These are phyloP conservation scores for Oncorhynchus masou DNA, from an alignment of 2,113 vertebrate species.

Conservation along the genomic window DNA sequence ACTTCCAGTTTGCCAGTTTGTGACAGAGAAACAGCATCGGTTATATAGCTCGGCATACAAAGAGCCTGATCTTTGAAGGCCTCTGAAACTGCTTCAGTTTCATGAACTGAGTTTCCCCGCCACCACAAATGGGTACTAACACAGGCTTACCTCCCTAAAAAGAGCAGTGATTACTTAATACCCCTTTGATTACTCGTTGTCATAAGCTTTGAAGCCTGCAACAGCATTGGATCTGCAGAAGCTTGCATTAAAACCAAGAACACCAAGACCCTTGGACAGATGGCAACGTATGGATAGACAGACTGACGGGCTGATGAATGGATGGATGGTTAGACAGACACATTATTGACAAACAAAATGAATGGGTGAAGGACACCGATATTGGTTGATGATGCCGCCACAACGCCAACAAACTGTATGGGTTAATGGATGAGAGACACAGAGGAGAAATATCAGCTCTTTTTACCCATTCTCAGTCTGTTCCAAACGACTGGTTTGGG, in stretches of 20 bases:
- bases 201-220: slow-evolving; percentile 39
- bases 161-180: slow-evolving; percentile 1
- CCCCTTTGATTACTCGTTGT: slow-evolving; percentile 1
- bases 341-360: slow-evolving; percentile 36
- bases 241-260: slow-evolving; percentile 41
- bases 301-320: slow-evolving; percentile 32
- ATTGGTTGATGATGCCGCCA: slow-evolving; percentile 37
- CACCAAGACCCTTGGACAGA: slow-evolving; percentile 19
- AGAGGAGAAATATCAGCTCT: slow-evolving; percentile 38
- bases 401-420: slow-evolving; percentile 34
- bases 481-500: slow-evolving; percentile 65
- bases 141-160: slow-evolving; percentile 2
- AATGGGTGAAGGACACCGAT: slow-evolving; percentile 40
- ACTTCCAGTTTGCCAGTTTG: neutral
- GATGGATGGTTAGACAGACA: slow-evolving; percentile 14
- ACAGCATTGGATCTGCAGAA: slow-evolving; percentile 46
- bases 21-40: neutral
- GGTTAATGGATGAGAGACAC: slow-evolving; percentile 41
- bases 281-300: slow-evolving; percentile 26
- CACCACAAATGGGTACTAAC: neutral
- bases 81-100: slow-evolving; percentile 13
- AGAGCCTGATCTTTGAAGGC: neutral
- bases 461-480: slow-evolving; percentile 66
- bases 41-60: neutral
- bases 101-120: neutral